Evolutionary conservation across 2,888 invertebrate genomes (phyloP).

Genomic region (Lycaena phlaeas): DNA sequence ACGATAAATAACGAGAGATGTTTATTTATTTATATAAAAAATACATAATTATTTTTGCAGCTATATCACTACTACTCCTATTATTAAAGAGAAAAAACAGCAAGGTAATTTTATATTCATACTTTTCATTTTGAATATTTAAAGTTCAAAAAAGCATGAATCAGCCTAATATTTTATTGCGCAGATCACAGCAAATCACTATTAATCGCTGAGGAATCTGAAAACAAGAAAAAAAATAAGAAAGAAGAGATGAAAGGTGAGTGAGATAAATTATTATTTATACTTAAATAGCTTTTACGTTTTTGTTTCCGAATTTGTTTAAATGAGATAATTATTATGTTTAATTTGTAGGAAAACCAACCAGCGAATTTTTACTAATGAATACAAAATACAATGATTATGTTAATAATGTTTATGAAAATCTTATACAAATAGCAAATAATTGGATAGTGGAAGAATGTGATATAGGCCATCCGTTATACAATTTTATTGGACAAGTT

Average conservation of each 20-base stretch:
- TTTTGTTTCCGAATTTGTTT: too few species aligned
- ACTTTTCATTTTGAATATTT: too few species aligned
- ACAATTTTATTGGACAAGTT: conserved; percentile 43
- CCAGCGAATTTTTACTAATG: conserved; percentile 42
- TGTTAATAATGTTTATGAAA: conserved; percentile 45
- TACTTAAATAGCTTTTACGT: too few species aligned
- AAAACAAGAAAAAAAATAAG: conserved; percentile 48
- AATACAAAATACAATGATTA: conserved; percentile 50
- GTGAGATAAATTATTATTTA: too few species aligned
- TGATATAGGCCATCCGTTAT: conserved; percentile 44
- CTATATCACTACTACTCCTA: too few species aligned
- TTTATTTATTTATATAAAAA: too few species aligned
- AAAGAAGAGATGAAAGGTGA: conserved; percentile 48
- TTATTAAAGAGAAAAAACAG: too few species aligned
- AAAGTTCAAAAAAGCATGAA: too few species aligned
- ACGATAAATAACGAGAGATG: too few species aligned
- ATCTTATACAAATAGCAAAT: conserved; percentile 46
- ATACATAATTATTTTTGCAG: too few species aligned
- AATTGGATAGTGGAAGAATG: conserved; percentile 52
- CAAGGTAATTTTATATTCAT: too few species aligned
- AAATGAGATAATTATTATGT: too few species aligned
- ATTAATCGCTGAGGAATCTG: conserved; percentile 27
- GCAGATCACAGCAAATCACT: conserved; percentile 34
- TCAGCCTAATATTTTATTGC: conserved; percentile 1
- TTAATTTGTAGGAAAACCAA: conserved; percentile 36